These are phyloP conservation scores for Antechinus flavipes DNA, from an alignment of 2,113 vertebrate species.

Conservation along the genomic window DNA sequence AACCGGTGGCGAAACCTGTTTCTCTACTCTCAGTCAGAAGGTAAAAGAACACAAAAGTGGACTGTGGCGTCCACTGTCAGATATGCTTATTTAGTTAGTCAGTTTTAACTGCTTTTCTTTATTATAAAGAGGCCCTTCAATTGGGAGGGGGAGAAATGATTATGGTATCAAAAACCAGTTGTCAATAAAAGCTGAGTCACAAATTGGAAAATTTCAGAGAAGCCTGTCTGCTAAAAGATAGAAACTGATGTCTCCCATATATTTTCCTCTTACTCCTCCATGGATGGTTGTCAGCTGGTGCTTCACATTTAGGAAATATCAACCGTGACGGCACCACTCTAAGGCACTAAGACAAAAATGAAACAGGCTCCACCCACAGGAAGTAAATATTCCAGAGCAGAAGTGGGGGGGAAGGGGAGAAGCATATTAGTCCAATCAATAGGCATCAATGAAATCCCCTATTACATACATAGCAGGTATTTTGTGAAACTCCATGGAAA, in stretches of 20 bases:
- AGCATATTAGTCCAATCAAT: background rate
- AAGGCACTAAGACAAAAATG: background rate
- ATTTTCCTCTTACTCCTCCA: constrained; percentile 40
- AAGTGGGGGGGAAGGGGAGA: background rate
- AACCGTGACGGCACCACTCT: background rate
- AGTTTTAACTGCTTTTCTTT: background rate
- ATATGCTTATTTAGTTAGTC: background rate
- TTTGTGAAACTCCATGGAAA: constrained; percentile 3
- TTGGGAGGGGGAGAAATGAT: background rate
- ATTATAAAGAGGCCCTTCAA: background rate
- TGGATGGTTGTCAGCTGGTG: background rate
- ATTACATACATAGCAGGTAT: background rate
- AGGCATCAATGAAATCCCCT: background rate
- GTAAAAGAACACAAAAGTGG: background rate
- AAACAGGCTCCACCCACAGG: background rate
- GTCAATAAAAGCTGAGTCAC: background rate
- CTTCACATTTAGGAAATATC: constrained; percentile 40
- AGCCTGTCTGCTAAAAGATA: constrained; percentile 27
- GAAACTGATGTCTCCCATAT: background rate
- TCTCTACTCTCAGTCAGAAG: background rate
- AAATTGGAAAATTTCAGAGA: constrained; percentile 40
- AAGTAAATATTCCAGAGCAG: background rate
- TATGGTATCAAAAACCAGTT: background rate
- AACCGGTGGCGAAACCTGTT: background rate
- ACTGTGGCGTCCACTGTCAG: background rate